Base-by-base conservation (phyloP, 2,113 vertebrate genomes). In the Glareola pratincola region DNA sequence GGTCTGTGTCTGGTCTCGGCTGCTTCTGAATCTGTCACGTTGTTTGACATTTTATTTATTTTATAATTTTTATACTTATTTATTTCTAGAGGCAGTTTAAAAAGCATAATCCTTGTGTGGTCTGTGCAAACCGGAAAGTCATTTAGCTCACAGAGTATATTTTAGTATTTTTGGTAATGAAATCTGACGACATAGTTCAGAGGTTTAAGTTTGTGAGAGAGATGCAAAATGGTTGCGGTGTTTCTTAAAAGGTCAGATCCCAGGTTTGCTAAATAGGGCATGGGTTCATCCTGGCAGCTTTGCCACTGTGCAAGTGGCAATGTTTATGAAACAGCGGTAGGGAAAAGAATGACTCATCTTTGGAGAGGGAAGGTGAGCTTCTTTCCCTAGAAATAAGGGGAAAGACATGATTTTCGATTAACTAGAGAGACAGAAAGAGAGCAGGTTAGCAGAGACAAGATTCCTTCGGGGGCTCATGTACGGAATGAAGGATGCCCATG, bases 1-100 rank as follows among this genome's bases (percentile, higher is more conserved):
- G 68, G 54, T 96, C 47, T 17, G 3, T 8, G 18, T 90, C 64
- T 68, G 41, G n/a, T 69, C 24, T 82, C 10, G 3, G 32, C 34
- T 94, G 39, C 67, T 94, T 90, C 74, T 76, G 81, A 72, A 62
- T 76, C 84, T 95, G 77, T 76, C 84, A 90, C 6, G 4, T 63
- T 66, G 47, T 71, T 90, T 93, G 63, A 92, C 36, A 76, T 94
- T 97, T 96, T 89, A 79, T 96, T 96, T 63, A 14, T n/a, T 54
- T 94, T 88, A 83, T 75, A 39, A 57, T 67, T 85, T 92, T 88
- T 4, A 14, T 91, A 88, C 91, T 50, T 75, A 39, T 66, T 94
- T 93, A 50, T 96, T 94, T 94, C 21, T 68, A 72, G 39, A 43
- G 84, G 48, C 43, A 77, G 32, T 82, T 97, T 97, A 63, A 84